Evolutionary conservation across 2,888 invertebrate species (phyloP), one percentile per base, ranked within the genome.

Genomic region (Cryptocheilus praepositus): DNA sequence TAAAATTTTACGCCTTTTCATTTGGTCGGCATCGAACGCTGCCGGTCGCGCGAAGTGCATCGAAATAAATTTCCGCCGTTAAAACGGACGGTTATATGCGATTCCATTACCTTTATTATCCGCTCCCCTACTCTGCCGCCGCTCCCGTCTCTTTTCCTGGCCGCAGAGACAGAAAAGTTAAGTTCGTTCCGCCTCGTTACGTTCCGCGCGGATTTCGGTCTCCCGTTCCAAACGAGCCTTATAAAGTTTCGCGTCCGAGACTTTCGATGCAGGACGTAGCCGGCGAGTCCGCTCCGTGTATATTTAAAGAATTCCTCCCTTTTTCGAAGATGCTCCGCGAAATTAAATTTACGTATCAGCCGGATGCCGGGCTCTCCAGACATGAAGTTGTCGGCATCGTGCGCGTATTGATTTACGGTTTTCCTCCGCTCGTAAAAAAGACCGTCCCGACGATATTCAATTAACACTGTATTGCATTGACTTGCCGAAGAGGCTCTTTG

Each of bases 21-120:
- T 36, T 36, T 36, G 36, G 36, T 11, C 36, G 13, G 36, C 36
- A 11, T 11, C 11, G 36, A 36, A 11, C 36, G 36, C 5, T 25
- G 3, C 5, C 36, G 36, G 7, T 36, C 36, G 36, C 36, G 8
- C 16, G 52, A 52, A 7, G 22, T 36, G 22, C 52, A 52, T 19
- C 15, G 52, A 21, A 52, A 52, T 52, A 52, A 52, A 52, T 52
- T 52, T 52, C 22, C 21, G 5, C 52, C 52, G 15, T 52, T 52
- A 52, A 52, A 21, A 21, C 21, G 52, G 46, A 46, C 43, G 57
- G 46, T 57, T 46, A 57, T 56, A 43, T 25, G 18, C 46, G 53
- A 59, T 67, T 65, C 64, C 58, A 63, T 71, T 74, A 70, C 43
- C 54, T 66, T 57, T 56, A 67, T 65, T 70, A 72, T 64, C 36